Evolutionary conservation across 2,113 vertebrate species (phyloP).

Genomic region (Lagopus leucura): DNA sequence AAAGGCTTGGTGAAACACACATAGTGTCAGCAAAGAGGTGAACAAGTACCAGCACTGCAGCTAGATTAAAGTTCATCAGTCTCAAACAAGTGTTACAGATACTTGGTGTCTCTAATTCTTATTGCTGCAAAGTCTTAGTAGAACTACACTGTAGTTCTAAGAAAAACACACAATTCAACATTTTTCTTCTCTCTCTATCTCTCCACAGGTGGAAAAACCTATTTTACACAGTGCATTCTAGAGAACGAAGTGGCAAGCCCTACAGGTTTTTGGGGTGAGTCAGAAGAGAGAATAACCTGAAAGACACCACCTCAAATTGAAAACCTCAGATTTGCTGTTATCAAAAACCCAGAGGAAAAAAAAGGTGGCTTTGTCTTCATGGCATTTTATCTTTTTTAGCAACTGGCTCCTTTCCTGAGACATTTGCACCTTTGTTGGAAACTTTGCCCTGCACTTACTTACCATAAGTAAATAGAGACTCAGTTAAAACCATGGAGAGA

Average conservation of each 20-base stretch:
- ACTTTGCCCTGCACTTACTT: neutral
- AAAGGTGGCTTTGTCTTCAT: no score
- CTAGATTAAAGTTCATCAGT: neutral
- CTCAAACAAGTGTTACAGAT: neutral
- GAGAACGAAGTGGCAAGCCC: neutral
- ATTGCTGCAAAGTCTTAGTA: neutral
- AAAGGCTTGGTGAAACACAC: neutral
- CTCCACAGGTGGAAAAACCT: neutral
- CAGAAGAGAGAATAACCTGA: neutral
- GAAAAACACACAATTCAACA: neutral
- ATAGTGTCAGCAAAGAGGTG: neutral
- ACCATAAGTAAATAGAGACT: fast-evolving
- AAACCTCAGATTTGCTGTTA: neutral
- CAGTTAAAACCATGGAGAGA: neutral
- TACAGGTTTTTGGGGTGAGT: neutral
- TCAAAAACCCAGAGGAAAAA: neutral
- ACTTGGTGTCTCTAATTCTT: neutral
- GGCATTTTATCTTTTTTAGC: no score
- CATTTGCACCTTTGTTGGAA: neutral
- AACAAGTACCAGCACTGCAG: neutral
- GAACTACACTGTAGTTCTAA: neutral
- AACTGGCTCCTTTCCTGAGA: neutral
- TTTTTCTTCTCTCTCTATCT: neutral
- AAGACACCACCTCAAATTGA: neutral
- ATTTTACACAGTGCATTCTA: neutral